phyloP scores from a whole-genome alignment of 1,140 invertebrate genomes.

The Meloidogyne hapla region DNA sequence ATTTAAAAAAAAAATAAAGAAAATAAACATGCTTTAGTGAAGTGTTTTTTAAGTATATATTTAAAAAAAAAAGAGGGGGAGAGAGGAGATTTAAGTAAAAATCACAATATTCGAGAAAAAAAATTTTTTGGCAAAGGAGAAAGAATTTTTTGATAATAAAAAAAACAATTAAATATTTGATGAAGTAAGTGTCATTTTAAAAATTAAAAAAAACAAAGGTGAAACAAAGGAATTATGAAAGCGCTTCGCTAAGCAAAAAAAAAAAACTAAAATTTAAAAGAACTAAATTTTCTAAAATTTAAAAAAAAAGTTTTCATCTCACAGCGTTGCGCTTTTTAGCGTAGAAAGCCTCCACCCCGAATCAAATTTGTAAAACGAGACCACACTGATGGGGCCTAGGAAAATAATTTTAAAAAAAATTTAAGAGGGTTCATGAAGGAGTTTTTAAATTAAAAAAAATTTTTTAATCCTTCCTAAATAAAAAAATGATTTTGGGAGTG shows the following conservation, averaged over 20 bases:
- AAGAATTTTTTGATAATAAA: too few species aligned
- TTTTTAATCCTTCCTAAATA: background rate
- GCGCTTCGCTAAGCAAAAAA: background rate
- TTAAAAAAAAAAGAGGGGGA: too few species aligned
- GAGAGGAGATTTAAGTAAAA: too few species aligned
- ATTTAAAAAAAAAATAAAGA: too few species aligned
- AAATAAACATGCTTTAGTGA: too few species aligned
- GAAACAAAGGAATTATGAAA: background rate
- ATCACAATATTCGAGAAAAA: too few species aligned
- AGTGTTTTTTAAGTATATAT: too few species aligned
- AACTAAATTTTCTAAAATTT: background rate
- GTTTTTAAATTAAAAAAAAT: background rate
- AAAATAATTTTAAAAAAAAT: background rate
- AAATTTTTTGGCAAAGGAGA: too few species aligned
- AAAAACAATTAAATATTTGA: background rate
- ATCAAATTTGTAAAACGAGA: background rate
- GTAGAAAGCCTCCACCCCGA: background rate
- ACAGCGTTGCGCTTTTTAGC: slow-evolving; percentile 1
- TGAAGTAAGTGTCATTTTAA: background rate
- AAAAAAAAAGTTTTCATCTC: background rate
- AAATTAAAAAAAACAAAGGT: background rate
- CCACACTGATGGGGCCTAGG: background rate
- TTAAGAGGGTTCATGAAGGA: too few species aligned
- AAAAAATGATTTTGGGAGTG: too few species aligned
- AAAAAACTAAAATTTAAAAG: too few species aligned